Percentiles rank a stretch among this genome's conserved stretches.
Conservation (phyloP, 2,888 invertebrate species). For the Melieria crassipennis region DNA sequence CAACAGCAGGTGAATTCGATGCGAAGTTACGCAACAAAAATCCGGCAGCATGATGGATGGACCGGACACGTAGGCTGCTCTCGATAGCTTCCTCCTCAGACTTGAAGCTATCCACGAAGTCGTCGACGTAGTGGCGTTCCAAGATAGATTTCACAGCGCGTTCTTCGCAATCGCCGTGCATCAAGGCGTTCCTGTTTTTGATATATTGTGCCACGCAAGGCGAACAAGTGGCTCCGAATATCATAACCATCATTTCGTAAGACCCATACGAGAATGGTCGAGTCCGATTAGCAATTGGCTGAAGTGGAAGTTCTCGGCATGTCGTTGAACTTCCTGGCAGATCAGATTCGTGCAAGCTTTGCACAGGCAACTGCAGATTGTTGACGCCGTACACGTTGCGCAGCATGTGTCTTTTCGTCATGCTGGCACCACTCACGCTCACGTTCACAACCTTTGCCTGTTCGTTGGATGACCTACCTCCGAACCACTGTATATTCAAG, state of each 20-base stretch:
- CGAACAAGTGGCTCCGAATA: conserved; percentile 41
- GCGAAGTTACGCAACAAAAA: neutral
- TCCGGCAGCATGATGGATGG: conserved; percentile 13
- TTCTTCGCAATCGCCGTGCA: conserved; percentile 9
- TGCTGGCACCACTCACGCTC: too few species aligned
- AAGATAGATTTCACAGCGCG: conserved; percentile 34
- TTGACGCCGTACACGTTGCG: too few species aligned
- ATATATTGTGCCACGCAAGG: conserved; percentile 38
- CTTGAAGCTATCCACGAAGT: conserved; percentile 16
- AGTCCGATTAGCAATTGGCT: conserved; percentile 1
- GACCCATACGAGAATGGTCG: neutral
- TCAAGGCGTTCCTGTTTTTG: conserved; percentile 36
- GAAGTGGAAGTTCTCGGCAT: too few species aligned
- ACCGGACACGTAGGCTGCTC: conserved; percentile 25
- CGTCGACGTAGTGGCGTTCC: neutral
- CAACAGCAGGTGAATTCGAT: neutral
- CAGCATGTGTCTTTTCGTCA: too few species aligned
- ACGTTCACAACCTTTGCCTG: too few species aligned
- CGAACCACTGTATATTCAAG: too few species aligned
- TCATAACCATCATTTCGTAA: conserved; percentile 40
- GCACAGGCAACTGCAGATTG: too few species aligned
- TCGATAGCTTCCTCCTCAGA: conserved; percentile 27
- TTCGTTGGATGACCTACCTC: too few species aligned
- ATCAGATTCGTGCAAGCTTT: too few species aligned
- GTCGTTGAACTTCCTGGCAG: too few species aligned